A percentile compares a stretch with the other conserved stretches of the same genome.
These are phyloP conservation scores for Neelides sp. DNA, from an alignment of 1,140 invertebrate species.

Conservation along the genomic window DNA sequence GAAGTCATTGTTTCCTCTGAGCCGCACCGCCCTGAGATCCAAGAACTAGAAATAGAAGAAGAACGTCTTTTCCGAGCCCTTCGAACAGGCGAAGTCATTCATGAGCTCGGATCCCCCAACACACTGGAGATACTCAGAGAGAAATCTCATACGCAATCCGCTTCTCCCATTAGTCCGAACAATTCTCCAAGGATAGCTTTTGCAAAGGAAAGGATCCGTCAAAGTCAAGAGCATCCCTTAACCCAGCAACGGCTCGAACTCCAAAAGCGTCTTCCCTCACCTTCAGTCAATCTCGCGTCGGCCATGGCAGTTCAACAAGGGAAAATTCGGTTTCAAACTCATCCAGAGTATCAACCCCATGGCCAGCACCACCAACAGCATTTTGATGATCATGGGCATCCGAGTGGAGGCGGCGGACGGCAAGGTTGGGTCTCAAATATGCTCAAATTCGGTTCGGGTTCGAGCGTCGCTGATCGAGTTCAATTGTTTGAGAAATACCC, in stretches of 20 bases:
- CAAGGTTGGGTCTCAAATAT: constrained; percentile 22
- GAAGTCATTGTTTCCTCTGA: constrained; percentile 1
- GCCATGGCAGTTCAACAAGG: constrained; percentile 29
- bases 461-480: constrained; percentile 30
- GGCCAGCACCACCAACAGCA: constrained; percentile 8
- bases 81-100: constrained; percentile 46
- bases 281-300: constrained; percentile 25
- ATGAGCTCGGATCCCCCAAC: constrained; percentile 9
- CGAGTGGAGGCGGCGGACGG: constrained; percentile 3
- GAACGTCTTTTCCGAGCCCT: constrained; percentile 62
- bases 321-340: constrained; percentile 27
- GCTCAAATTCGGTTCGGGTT: constrained; percentile 19
- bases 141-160: background rate
- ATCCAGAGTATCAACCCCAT: background rate
- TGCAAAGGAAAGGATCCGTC: constrained; percentile 48
- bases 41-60: constrained; percentile 62
- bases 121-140: background rate
- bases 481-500: constrained; percentile 31
- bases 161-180: background rate
- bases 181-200: constrained; percentile 21
- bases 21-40: constrained; percentile 33
- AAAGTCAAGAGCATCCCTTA: constrained; percentile 41
- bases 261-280: constrained; percentile 35
- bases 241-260: constrained; percentile 44
- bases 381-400: constrained; percentile 1